These are phyloP conservation scores for Eupithecia tripunctaria DNA, from an alignment of 2,888 invertebrate species.

Conservation along the genomic window DNA sequence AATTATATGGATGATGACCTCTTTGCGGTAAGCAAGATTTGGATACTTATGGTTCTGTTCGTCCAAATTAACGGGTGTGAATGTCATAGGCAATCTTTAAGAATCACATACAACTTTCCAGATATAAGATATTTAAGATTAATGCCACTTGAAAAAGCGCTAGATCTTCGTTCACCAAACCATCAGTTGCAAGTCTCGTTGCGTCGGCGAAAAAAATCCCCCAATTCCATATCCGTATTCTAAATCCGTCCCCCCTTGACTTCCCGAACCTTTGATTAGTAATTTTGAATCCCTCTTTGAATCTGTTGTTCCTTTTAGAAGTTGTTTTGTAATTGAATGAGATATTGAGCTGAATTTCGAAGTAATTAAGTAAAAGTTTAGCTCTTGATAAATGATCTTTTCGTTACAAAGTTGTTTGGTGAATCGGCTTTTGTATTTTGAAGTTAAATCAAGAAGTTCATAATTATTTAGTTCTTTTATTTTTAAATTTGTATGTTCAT, in stretches of 20 bases:
- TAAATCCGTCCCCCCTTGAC: slow-evolving; percentile 72
- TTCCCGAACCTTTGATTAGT: slow-evolving; percentile 65
- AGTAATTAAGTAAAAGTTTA: slow-evolving; percentile 22
- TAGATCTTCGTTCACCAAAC: slow-evolving; percentile 45
- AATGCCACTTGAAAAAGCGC: slow-evolving; percentile 44
- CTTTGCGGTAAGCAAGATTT: no score
- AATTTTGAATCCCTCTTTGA: slow-evolving; percentile 50
- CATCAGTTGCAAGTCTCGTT: slow-evolving; percentile 57
- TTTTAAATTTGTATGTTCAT: background rate
- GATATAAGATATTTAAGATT: no score
- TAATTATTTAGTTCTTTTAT: background rate
- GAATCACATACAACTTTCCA: no score
- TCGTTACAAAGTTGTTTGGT: slow-evolving; percentile 7
- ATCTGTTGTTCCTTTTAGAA: slow-evolving; percentile 35
- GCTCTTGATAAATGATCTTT: slow-evolving; percentile 15
- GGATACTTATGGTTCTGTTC: no score
- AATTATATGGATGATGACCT: no score
- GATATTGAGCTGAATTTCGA: slow-evolving; percentile 33
- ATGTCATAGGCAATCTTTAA: no score
- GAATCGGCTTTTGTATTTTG: slow-evolving; percentile 2
- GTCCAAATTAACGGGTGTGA: no score
- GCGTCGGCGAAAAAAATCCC: slow-evolving; percentile 69
- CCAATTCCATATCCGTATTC: slow-evolving; percentile 70
- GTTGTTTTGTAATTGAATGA: slow-evolving; percentile 38
- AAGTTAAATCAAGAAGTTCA: background rate